Base-by-base conservation (phyloP, 2,888 invertebrate genomes). In the Glaucopsyche alexis region DNA sequence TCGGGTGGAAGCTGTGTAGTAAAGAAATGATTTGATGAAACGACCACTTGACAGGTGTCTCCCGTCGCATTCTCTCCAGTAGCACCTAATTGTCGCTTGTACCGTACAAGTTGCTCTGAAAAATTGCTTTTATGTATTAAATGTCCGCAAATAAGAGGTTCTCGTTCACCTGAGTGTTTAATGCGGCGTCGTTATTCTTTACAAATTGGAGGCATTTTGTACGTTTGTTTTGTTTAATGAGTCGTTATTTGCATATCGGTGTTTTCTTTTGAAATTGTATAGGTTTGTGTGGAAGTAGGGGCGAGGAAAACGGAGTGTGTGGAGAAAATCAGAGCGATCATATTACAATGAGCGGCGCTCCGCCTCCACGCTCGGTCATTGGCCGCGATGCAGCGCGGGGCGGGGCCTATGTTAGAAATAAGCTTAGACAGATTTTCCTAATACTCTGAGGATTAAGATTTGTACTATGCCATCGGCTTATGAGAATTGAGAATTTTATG, bases 11-110 rank as follows among this genome's bases (percentile, higher is more conserved):
- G 86, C 90, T 91, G 91, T 85, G 85, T 85, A 84, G 86, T 90
- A 89, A 90, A 90, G 89, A 90, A 90, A 92, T 91, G 91, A 92
- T 93, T 93, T 92, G 91, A 91, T 90, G 88, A 89, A 91, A 90
- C 88, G 84, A 83, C 86, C 84, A 84, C 86, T 87, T 89, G 92
- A 91, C 91, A 92, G 92, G 92, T 92, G 92, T 90, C 88, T 85
- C 85, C 89, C 88, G 88, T 85, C 86, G 84, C 84, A 85, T 86
- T 87, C 83, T 84, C 83, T 83, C 85, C 81, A 85, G 81, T 84
- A 88, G 83, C 81, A 82, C 83, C 84, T 91, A 91, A 91, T 92
- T 89, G 87, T 86, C 82, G 85, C 87, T 86, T 89, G 83, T 84
- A 82, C 82, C 85, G 83, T 84, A 81, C 84, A 86, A 82, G 85